Conservation (phyloP, 2,113 vertebrate genomes). For the Mohoua ochrocephala region DNA sequence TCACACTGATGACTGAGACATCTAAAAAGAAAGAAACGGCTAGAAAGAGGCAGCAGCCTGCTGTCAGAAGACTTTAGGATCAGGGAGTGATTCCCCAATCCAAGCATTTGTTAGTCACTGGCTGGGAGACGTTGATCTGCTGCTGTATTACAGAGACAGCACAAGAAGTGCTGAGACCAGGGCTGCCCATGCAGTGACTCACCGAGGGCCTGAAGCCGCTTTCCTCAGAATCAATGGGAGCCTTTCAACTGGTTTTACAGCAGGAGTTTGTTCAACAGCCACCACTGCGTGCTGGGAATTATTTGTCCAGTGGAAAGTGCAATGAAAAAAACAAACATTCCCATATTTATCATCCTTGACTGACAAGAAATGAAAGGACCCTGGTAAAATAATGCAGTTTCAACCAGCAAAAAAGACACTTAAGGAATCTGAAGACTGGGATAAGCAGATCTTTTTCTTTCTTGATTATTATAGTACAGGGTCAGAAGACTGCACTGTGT, state of each 20-base stretch:
- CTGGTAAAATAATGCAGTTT: not conserved
- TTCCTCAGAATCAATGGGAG: not conserved
- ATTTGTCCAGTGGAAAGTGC: not conserved
- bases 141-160: not conserved
- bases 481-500: not conserved
- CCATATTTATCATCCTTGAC: not conserved
- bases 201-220: not conserved
- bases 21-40: not conserved
- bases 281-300: not conserved
- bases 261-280: not conserved
- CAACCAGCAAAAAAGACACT: not conserved
- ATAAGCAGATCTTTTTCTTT: not conserved
- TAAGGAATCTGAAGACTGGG: not conserved
- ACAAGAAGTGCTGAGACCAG: not conserved
- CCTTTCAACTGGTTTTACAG: constrained; percentile 21
- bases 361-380: not conserved
- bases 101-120: not conserved
- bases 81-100: not conserved
- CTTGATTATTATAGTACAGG: not conserved
- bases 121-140: not conserved
- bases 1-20: not conserved
- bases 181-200: not conserved
- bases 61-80: not conserved
- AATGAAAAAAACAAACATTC: not conserved
- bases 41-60: not conserved